phyloP scores from a whole-genome alignment of 2,113 vertebrate genomes.

The Dasypus novemcinctus region DNA sequence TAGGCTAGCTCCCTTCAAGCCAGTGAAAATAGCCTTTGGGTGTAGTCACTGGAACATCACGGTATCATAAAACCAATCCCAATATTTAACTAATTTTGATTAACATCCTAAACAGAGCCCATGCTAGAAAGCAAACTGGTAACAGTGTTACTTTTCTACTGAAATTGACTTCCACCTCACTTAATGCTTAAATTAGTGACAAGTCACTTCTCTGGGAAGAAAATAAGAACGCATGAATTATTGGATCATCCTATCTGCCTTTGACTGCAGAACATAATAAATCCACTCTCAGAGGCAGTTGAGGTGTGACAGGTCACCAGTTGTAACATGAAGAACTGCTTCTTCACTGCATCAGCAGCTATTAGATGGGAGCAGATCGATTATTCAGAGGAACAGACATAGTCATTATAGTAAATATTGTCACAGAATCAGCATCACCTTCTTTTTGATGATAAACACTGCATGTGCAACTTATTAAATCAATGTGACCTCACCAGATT shows the following conservation, averaged over 20 bases:
- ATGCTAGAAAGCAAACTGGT: neutral
- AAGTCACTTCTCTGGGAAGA: conserved; percentile 1
- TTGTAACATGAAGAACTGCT: neutral
- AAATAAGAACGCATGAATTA: neutral
- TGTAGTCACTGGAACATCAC: neutral
- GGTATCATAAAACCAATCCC: neutral
- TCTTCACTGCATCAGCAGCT: neutral
- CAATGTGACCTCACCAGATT: neutral
- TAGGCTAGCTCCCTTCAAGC: neutral
- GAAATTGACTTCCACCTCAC: neutral
- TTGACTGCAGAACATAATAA: neutral
- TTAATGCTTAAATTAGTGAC: neutral
- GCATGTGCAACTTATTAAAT: neutral
- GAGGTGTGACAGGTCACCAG: neutral
- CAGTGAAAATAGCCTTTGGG: neutral
- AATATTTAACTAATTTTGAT: neutral
- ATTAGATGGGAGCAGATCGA: neutral
- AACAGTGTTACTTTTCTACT: neutral
- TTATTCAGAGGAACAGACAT: neutral
- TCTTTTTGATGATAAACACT: neutral
- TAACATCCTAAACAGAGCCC: neutral
- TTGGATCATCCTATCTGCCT: neutral
- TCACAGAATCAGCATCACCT: neutral
- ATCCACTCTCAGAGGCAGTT: neutral
- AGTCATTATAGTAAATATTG: neutral